Evolutionary conservation across 2,113 vertebrate genomes (phyloP), one percentile per base, ranked within the genome.

Genomic region (Sapayoa aenigma): DNA sequence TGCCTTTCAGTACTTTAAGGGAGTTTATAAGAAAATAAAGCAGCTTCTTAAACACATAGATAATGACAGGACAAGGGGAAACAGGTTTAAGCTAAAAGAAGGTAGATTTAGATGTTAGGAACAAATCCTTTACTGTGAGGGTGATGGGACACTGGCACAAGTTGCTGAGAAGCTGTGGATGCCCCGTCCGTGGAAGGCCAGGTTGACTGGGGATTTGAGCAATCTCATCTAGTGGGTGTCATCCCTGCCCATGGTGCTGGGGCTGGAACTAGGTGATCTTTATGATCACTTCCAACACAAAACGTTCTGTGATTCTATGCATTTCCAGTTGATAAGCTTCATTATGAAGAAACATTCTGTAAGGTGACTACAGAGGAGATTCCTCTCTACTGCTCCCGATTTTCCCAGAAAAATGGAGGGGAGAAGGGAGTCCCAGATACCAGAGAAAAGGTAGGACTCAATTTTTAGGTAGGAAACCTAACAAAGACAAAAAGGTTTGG

Each of bases 381-480:
- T 87, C 9, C 13, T 58, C 39, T 76, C n/a, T 82, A 13, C 8
- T 46, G 8, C 37, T 74, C 72, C 28, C 41, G 22, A 49, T 56
- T 71, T 69, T 27, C 14, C 27, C 35, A 59, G 53, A 72, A 72
- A 89, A 80, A 46, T 15, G 3, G 50, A 73, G 25, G 16, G 12
- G 8, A 66, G 5, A 50, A 27, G 20, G 30, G 58, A 56, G 13
- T 30, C 21, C 19, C 31, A 21, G 11, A 13, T 37, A 6, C 12
- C 0, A 0, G 42, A 53, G 30, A 46, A 7, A 27, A 39, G 27
- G 58, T 1, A 56, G 1, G 49, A 67, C 16, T 3, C 3, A 4
- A 44, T 63, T 67, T 84, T 65, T 17, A 77, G 17, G 9, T 27
- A 62, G 42, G n/a, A 88, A 88, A 67, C 0, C 8, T 18, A 58